Evolutionary conservation across 2,797 vertebrate genomes (phyloP), one percentile per base, ranked within the genome.

Genomic region (Hippopotamyrus pictus): DNA sequence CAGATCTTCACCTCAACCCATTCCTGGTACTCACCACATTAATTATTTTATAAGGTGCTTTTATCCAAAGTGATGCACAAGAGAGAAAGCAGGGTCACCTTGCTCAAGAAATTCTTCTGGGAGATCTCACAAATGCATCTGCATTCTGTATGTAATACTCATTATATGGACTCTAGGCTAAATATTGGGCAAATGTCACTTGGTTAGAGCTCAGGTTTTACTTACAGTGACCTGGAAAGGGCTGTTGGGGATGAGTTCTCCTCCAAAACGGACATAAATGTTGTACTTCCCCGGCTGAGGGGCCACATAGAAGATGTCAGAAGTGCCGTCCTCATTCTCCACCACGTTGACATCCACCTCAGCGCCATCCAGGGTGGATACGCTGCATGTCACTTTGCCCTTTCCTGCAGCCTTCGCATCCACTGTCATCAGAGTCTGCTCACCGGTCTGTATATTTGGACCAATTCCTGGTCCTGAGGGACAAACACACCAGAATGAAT

Each of bases 221-320:
- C 95, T 95, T 93, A 96, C 96, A 93, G 93, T 94, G 92, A 96
- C 95, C 92, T 96, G 94, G 95, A 96, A 96, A 65, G 96, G 96
- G 86, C 96, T 96, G 93, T 96, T 96, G 87, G 95, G 95, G 44
- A 97, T 93, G 25, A 95, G 95, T 88, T 96, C 96, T 0, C 96
- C 96, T 0, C 96, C 96, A 0, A 96, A 96, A 83, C 95, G 93
- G 1, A 96, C 93, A 0, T 93, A 95, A 90, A 97, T 96, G 41
- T 96, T 92, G 0, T 96, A 96, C 90, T 95, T 96, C 57, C 96
- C 96, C 0, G 96, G 96, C 90, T 96, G 94, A 0, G 95, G 94
- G 0, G 95, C 95, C 0, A 95, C 95, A 93, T 96, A 97, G 94
- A 96, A 95, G 93, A 97, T 96, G 92, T 96, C 96, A 48, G 96